Base-by-base conservation (phyloP, 2,113 vertebrate species). In the Gobiocypris rarus region DNA sequence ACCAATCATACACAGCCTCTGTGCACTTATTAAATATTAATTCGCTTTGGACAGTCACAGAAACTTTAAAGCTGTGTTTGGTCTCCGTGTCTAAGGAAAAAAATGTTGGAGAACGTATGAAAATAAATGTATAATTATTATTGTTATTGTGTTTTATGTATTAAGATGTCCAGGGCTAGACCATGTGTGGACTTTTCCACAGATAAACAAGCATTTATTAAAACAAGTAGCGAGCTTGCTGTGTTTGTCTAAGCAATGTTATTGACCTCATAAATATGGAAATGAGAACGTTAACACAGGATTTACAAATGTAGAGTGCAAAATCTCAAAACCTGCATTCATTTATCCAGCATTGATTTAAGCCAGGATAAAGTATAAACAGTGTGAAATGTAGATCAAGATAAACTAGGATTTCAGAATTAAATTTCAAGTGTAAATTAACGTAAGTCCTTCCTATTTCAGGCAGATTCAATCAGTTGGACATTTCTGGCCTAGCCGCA, bases 1-100 rank as follows among this genome's bases (percentile, higher is more conserved):
- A 15, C 69, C 41, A 48, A 48, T 73, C 70, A 73, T 48, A 26
- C 24, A 73, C 70, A 24, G n/a, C 70, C 41, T 73, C 41, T 45
- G n/a, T 73, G 41, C 41, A 48, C n/a, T 24, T 73, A 73, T 73
- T 24, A 73, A 73, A 73, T 73, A 73, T 73, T 73, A 13, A 71
- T 67, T 31, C 3, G 3, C 31, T 69, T 69, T 38, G 17, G 9
- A 38, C 65, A 67, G n/a, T 73, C 41, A 45, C 69, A 73, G 69
- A 73, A 73, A 45, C 11, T 15, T 24, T 45, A 22, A 26, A 1
- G 41, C 69, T 71, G 69, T 71, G 69, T 71, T 71, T 48, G 70
- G n/a, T 48, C 41, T 73, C 41, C 11, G 4, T 24, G 11, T 48
- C 69, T 73, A 26, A 26, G 22, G 13, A 11, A 73, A n/a, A n/a